phyloP scores from a whole-genome alignment of 2,113 vertebrate species.

The Paratilapia polleni region DNA sequence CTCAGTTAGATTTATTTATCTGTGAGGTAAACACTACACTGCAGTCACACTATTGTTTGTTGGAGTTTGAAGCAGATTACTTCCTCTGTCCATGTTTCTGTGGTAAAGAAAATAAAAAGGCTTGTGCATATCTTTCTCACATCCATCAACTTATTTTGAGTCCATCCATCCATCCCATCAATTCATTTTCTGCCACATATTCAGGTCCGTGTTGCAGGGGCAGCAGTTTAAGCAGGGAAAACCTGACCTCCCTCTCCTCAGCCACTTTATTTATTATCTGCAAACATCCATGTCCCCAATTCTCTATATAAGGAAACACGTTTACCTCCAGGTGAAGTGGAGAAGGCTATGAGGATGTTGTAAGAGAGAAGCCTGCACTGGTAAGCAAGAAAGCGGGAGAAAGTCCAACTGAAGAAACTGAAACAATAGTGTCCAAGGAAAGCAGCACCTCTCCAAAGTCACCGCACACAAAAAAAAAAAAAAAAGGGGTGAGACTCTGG shows the following conservation, averaged over 20 bases:
- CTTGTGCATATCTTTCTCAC: not conserved
- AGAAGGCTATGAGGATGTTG: too few relatives aligned
- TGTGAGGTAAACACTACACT: not conserved
- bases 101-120: not conserved
- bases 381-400: too few relatives aligned
- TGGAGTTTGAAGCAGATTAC: not conserved
- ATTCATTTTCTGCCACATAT: not conserved
- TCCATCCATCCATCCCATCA: not conserved
- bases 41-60: not conserved
- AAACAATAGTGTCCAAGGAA: too few relatives aligned
- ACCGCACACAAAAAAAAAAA: too few relatives aligned
- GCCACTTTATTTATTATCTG: too few relatives aligned
- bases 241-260: not conserved
- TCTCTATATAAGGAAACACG: too few relatives aligned
- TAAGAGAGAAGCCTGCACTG: too few relatives aligned
- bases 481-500: too few relatives aligned
- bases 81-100: not conserved
- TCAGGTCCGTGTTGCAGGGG: accelerated
- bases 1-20: constrained; percentile 3
- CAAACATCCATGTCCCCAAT: too few relatives aligned
- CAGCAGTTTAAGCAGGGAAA: not conserved
- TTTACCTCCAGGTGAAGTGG: too few relatives aligned
- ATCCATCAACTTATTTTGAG: not conserved
- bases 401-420: too few relatives aligned
- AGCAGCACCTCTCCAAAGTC: too few relatives aligned